phyloP scores from a whole-genome alignment of 1,140 invertebrate genomes.

The Macrotrachela quadricornifera region DNA sequence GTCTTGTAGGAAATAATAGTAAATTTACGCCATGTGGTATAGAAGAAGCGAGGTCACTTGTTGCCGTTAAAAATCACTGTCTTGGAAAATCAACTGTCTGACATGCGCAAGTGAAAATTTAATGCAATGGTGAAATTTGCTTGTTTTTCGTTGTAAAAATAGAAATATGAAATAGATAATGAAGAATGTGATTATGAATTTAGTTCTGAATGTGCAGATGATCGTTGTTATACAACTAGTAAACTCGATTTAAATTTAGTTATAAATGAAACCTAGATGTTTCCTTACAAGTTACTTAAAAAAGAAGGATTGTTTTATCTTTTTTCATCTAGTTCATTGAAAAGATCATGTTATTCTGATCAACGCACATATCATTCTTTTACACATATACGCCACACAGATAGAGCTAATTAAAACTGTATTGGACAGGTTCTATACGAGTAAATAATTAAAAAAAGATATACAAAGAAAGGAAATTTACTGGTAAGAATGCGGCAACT shows the following conservation, averaged over 20 bases:
- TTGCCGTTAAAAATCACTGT: conserved; percentile 32
- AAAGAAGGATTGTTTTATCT: conserved; percentile 52
- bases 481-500: no score
- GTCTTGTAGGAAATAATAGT: conserved; percentile 75
- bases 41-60: conserved; percentile 34
- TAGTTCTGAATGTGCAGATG: conserved; percentile 49
- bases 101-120: not conserved
- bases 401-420: no score
- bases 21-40: conserved; percentile 61
- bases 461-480: no score
- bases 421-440: no score
- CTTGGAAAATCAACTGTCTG: not conserved
- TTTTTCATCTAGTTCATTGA: conserved; percentile 57
- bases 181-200: conserved; percentile 98
- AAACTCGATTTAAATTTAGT: conserved; percentile 1
- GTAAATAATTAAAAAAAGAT: no score
- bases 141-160: conserved; percentile 55
- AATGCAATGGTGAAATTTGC: not conserved
- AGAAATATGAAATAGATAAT: conserved; percentile 85
- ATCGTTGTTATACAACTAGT: not conserved
- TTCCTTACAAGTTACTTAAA: conserved; percentile 32
- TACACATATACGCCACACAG: no score
- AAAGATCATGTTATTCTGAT: conserved; percentile 75
- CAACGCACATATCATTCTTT: conserved; percentile 45
- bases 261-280: no score